Evolutionary conservation across 2,888 invertebrate genomes (phyloP).

Genomic region (Dynastes hyllus): DNA sequence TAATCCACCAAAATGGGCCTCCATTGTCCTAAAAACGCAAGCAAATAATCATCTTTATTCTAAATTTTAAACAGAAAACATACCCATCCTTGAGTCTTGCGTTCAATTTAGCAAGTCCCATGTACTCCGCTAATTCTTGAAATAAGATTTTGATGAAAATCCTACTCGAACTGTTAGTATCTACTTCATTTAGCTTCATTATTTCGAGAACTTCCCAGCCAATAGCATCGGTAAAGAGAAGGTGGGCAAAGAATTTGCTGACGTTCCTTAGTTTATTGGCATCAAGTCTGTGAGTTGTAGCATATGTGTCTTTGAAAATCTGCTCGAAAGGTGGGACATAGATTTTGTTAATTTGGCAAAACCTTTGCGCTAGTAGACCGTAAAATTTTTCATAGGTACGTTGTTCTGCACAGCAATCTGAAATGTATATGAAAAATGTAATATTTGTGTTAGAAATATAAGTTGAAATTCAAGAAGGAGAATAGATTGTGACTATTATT

Average conservation of each 20-base stretch:
- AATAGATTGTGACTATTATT: too few relatives aligned
- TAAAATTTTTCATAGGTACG: constrained; percentile 99
- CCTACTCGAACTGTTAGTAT: constrained; percentile 97
- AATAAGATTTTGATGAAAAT: constrained; percentile 99
- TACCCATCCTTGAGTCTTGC: constrained; percentile 91
- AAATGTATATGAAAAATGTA: constrained; percentile 43
- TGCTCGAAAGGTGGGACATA: constrained; percentile 95
- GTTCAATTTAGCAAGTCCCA: constrained; percentile 95
- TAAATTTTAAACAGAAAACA: constrained; percentile 68
- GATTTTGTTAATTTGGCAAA: constrained; percentile 94
- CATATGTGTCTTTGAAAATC: constrained; percentile 96
- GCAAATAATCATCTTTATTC: not conserved
- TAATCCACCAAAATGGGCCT: constrained; percentile 90
- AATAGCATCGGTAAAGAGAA: constrained; percentile 96
- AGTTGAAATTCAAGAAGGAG: too few relatives aligned
- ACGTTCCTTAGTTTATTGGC: constrained; percentile 97
- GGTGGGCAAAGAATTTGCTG: constrained; percentile 97
- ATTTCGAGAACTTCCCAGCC: constrained; percentile 95
- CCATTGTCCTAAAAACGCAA: constrained; percentile 81
- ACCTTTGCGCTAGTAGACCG: constrained; percentile 93
- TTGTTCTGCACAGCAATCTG: constrained; percentile 99
- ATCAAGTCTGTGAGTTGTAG: constrained; percentile 95
- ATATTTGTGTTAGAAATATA: too few relatives aligned
- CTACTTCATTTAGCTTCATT: constrained; percentile 95
- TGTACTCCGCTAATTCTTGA: constrained; percentile 96